These are phyloP conservation scores for Drosophila bunnanda DNA, from an alignment of 2,888 invertebrate species.

Conservation along the genomic window DNA sequence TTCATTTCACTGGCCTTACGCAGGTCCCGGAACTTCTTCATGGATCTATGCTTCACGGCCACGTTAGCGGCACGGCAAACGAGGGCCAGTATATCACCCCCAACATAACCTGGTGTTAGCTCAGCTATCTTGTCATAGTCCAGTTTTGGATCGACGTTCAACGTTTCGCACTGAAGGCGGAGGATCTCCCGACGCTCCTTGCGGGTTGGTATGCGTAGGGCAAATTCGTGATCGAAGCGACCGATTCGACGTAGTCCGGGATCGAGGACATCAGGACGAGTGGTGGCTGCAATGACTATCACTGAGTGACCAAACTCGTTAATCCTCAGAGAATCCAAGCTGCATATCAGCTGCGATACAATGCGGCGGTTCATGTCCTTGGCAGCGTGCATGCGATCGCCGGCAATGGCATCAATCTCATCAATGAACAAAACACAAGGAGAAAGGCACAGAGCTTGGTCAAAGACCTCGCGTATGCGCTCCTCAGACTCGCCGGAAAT, in stretches of 20 bases:
- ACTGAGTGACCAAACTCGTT: slow-evolving; percentile 83
- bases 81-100: slow-evolving; percentile 95
- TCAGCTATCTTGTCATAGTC: slow-evolving; percentile 91
- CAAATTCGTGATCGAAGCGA: slow-evolving; percentile 96
- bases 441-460: slow-evolving; percentile 91
- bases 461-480: slow-evolving; percentile 95
- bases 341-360: slow-evolving; percentile 95
- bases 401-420: slow-evolving; percentile 98
- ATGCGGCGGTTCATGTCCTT: slow-evolving; percentile 98
- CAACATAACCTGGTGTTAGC: slow-evolving; percentile 97
- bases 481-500: slow-evolving; percentile 98
- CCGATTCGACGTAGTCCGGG: slow-evolving; percentile 96
- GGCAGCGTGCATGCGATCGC: slow-evolving; percentile 94
- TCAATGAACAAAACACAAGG: slow-evolving; percentile 97
- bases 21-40: slow-evolving; percentile 80
- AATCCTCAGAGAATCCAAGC: slow-evolving; percentile 90
- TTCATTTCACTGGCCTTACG: slow-evolving; percentile 78
- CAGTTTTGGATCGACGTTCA: slow-evolving; percentile 89
- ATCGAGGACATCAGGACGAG: slow-evolving; percentile 95
- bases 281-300: slow-evolving; percentile 97
- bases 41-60: slow-evolving; percentile 89
- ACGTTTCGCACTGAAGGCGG: slow-evolving; percentile 88
- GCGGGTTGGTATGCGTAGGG: slow-evolving; percentile 96
- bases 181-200: slow-evolving; percentile 93
- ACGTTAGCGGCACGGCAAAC: slow-evolving; percentile 94